phyloP scores from a whole-genome alignment of 2,888 invertebrate genomes.

The Subacronicta megacephala region DNA sequence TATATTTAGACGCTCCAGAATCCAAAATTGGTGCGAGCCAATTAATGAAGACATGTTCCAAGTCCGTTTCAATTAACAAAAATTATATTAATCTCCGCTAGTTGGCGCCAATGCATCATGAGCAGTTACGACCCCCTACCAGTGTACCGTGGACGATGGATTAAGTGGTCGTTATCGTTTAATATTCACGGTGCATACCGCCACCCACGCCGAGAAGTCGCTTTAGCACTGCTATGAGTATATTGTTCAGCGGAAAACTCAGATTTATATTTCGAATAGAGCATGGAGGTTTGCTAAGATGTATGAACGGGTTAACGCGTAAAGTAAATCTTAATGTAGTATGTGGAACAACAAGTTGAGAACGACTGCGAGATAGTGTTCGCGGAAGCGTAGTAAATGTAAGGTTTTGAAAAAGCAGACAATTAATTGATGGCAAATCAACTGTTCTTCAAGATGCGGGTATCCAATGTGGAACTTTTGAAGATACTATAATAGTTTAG shows the following conservation, averaged over 20 bases:
- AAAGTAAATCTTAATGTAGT: constrained; percentile 43
- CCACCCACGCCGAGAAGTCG: constrained; percentile 45
- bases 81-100: constrained; percentile 79
- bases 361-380: not conserved
- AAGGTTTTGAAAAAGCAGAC: not conserved
- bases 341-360: constrained; percentile 26
- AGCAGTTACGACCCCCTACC: constrained; percentile 39
- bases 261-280: constrained; percentile 38
- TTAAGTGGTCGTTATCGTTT: constrained; percentile 45
- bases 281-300: constrained; percentile 1
- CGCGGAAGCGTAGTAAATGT: not conserved
- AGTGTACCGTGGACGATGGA: constrained; percentile 26
- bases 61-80: constrained; percentile 83
- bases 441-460: no score
- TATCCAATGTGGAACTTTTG: no score
- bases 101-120: constrained; percentile 75
- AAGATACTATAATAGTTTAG: no score
- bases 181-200: constrained; percentile 48
- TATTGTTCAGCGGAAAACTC: constrained; percentile 27
- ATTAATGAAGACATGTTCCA: constrained; percentile 74
- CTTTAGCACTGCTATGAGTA: constrained; percentile 14
- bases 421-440: not conserved
- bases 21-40: constrained; percentile 74
- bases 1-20: constrained; percentile 80
- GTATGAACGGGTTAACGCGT: constrained; percentile 18